These are phyloP conservation scores for Drosophila bunnanda DNA, from an alignment of 2,888 invertebrate species.

Conservation along the genomic window DNA sequence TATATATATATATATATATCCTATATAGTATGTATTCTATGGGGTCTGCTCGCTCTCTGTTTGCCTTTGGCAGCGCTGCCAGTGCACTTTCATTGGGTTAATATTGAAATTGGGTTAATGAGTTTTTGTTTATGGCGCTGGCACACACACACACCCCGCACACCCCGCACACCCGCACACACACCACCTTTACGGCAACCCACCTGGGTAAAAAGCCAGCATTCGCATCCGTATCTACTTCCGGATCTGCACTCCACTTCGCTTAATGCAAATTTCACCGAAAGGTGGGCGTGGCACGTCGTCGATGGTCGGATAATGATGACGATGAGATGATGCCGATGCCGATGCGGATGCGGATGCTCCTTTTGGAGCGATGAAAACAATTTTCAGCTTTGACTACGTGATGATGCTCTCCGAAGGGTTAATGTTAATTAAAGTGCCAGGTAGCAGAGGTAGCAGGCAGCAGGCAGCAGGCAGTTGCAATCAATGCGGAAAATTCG, in stretches of 20 bases:
- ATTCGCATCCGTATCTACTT: conserved; percentile 10
- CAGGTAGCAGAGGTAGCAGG: conserved; percentile 15
- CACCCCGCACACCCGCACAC: not conserved
- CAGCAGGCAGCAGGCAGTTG: conserved; percentile 1
- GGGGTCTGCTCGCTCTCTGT: conserved; percentile 13
- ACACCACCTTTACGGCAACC: conserved; percentile 22
- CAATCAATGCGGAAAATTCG: conserved; percentile 11
- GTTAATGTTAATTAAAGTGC: conserved; percentile 68
- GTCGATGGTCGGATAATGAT: conserved; percentile 18
- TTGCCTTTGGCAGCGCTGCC: conserved; percentile 54
- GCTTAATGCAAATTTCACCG: conserved; percentile 61
- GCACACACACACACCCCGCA: too few species aligned
- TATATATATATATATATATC: not conserved
- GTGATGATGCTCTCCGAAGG: conserved; percentile 28
- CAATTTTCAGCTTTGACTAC: conserved; percentile 59
- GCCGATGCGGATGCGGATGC: conserved; percentile 23
- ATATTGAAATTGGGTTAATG: conserved; percentile 77
- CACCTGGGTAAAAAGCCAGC: not conserved
- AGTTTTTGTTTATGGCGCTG: conserved; percentile 69
- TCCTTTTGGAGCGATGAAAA: conserved; percentile 53
- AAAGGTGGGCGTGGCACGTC: conserved; percentile 19
- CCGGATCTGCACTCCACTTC: conserved; percentile 9
- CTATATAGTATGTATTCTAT: conserved; percentile 1
- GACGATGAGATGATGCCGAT: conserved; percentile 11
- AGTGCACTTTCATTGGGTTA: conserved; percentile 64